Conservation (phyloP, 2,797 vertebrate genomes). For the Avahi laniger region DNA sequence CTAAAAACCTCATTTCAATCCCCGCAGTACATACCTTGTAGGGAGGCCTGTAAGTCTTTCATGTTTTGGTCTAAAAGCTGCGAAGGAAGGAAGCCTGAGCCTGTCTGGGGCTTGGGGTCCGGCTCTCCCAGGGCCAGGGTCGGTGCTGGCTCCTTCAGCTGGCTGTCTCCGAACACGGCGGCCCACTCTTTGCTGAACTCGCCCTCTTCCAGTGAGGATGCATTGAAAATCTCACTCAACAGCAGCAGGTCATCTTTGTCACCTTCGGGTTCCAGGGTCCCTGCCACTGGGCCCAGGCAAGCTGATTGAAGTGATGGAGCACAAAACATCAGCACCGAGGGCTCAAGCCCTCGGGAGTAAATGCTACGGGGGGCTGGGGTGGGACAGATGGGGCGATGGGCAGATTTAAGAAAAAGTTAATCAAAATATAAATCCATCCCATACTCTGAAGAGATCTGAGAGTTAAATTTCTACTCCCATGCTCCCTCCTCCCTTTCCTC, state of each 20-base stretch:
- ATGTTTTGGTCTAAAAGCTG: slow-evolving; percentile 95
- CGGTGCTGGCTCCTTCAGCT: slow-evolving; percentile 58
- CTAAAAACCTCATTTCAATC: neutral
- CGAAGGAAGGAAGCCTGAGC: slow-evolving; percentile 93
- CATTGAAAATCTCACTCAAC: slow-evolving; percentile 92
- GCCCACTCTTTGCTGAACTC: slow-evolving; percentile 93
- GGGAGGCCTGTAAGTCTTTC: slow-evolving; percentile 88
- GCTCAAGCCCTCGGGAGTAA: neutral
- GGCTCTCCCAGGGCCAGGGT: slow-evolving; percentile 69
- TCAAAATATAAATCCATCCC: neutral
- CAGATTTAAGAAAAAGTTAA: neutral
- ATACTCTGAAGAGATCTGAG: neutral
- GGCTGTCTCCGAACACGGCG: slow-evolving; percentile 91
- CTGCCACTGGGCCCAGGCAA: slow-evolving; percentile 79
- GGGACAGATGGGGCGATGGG: neutral
- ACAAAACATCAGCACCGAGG: neutral
- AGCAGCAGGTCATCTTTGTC: slow-evolving; percentile 91
- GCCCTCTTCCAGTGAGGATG: slow-evolving; percentile 89
- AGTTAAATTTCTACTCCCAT: neutral
- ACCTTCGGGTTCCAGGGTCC: slow-evolving; percentile 80
- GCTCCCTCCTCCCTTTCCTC: neutral
- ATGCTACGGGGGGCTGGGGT: too few species aligned
- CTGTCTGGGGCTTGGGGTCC: slow-evolving; percentile 74
- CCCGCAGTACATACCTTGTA: slow-evolving; percentile 85
- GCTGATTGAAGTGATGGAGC: slow-evolving; percentile 76